These are phyloP conservation scores for Galaxias olidus DNA, from an alignment of 2,797 vertebrate genomes.

Conservation along the genomic window DNA sequence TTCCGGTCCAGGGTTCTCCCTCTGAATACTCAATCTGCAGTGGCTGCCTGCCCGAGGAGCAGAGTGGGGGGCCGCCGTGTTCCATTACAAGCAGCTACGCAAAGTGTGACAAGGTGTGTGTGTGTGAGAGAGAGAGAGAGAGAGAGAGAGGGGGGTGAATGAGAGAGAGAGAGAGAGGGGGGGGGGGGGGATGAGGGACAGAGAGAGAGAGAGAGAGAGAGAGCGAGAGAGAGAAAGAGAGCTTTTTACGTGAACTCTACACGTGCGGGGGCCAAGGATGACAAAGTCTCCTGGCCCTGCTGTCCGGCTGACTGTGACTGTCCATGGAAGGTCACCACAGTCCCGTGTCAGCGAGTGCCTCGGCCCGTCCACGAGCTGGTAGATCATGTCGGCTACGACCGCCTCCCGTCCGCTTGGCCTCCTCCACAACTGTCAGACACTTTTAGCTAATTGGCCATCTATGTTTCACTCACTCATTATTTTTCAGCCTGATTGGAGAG, in stretches of 20 bases:
- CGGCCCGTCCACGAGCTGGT: neutral
- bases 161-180: too few relatives aligned
- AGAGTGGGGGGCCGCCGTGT: neutral
- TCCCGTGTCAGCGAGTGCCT: neutral
- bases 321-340: too few relatives aligned
- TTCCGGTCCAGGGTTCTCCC: conserved; percentile 28
- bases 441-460: neutral
- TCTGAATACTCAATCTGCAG: conserved; percentile 35
- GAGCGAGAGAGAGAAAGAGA: too few relatives aligned
- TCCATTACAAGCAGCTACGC: too few relatives aligned
- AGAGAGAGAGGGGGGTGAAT: too few relatives aligned
- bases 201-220: too few relatives aligned
- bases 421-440: conserved; percentile 1
- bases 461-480: neutral
- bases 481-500: neutral
- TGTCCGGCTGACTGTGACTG: too few relatives aligned
- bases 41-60: conserved; percentile 21
- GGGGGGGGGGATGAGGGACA: too few relatives aligned
- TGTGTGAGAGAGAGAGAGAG: neutral
- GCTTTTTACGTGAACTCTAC: too few relatives aligned
- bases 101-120: too few relatives aligned
- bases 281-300: too few relatives aligned
- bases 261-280: too few relatives aligned
- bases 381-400: neutral
- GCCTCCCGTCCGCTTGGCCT: neutral